A percentile compares a stretch with the other conserved stretches of the same genome.
phyloP scores from a whole-genome alignment of 1,140 invertebrate species.

The Platyscapa corneri region DNA sequence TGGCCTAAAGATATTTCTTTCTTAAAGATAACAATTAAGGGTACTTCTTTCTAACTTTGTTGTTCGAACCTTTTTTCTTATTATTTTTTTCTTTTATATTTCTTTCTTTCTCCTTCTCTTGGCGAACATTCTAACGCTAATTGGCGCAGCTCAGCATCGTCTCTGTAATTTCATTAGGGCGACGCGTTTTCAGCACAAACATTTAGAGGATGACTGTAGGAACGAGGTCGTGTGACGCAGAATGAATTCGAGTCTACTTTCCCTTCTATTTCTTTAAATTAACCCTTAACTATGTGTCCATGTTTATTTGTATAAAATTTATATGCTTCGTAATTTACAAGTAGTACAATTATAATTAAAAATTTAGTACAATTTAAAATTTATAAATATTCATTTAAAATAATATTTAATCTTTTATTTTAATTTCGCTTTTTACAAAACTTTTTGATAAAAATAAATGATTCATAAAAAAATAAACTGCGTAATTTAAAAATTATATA shows the following conservation, averaged over 20 bases:
- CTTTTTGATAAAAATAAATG: no score
- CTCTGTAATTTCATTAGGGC: constrained; percentile 50
- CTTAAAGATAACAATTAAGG: constrained; percentile 66
- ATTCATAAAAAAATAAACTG: no score
- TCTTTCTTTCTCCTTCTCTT: constrained; percentile 16
- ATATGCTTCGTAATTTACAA: neutral
- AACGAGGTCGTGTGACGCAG: neutral
- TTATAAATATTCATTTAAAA: no score
- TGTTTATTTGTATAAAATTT: neutral
- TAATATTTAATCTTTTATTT: no score
- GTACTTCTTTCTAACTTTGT: constrained; percentile 47
- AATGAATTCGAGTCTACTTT: constrained; percentile 30
- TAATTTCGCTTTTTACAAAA: no score
- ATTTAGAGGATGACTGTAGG: constrained; percentile 20
- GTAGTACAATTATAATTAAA: neutral
- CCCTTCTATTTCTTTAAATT: neutral
- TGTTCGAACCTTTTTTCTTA: constrained; percentile 39
- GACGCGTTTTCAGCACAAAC: constrained; percentile 26
- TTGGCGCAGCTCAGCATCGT: constrained; percentile 52
- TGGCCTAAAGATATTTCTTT: constrained; percentile 21
- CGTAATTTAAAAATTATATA: no score
- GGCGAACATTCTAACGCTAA: constrained; percentile 58
- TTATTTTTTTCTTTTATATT: constrained; percentile 26
- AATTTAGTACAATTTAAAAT: no score
- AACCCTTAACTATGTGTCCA: neutral